A percentile compares a stretch with the other conserved stretches of the same genome.
Conservation (phyloP, 2,113 vertebrate species). For the Phyllostomus discolor region DNA sequence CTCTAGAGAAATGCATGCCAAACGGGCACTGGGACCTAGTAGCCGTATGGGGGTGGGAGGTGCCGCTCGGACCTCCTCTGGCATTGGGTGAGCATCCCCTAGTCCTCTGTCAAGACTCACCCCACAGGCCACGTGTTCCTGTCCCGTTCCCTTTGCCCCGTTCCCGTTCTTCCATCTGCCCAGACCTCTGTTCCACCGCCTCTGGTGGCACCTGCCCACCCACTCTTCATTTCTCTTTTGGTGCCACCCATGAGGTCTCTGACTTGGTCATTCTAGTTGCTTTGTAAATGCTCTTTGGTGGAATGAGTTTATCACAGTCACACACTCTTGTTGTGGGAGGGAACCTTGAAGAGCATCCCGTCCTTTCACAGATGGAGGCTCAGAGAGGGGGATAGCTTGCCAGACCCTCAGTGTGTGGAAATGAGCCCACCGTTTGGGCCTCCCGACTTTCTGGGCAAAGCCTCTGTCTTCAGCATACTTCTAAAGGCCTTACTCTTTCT, state of each 20-base stretch:
- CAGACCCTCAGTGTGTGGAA: neutral
- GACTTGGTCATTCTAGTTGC: neutral
- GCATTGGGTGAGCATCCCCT: neutral
- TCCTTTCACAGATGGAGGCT: neutral
- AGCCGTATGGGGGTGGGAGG: neutral
- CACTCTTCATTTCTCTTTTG: neutral
- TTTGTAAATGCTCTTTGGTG: neutral
- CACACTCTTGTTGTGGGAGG: neutral
- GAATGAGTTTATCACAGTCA: neutral
- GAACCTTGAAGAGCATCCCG: neutral
- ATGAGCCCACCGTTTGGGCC: neutral
- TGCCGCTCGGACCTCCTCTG: neutral
- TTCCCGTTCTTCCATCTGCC: neutral
- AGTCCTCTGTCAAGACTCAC: neutral
- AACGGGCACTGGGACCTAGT: neutral
- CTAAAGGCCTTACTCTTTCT: neutral
- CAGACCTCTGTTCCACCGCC: neutral
- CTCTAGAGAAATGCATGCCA: too few species aligned
- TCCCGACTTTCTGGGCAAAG: neutral
- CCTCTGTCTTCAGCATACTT: neutral
- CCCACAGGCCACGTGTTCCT: neutral
- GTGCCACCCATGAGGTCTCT: neutral
- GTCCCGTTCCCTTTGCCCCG: neutral
- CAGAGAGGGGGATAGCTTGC: neutral
- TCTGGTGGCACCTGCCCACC: neutral